Conservation (phyloP, 2,113 vertebrate genomes). For the Globicephala melas region DNA sequence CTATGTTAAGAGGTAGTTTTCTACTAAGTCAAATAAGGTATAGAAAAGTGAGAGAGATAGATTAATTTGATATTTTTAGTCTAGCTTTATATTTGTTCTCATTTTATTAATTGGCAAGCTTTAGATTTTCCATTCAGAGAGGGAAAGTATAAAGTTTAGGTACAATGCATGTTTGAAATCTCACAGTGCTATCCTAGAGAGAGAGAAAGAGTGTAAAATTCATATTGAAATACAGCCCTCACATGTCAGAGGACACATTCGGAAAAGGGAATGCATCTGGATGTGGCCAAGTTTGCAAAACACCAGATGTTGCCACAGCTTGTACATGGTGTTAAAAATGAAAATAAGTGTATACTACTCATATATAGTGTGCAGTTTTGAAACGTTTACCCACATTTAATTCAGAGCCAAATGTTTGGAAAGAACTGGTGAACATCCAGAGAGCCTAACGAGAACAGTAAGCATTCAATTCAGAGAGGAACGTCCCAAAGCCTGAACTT, state of each 20-base stretch:
- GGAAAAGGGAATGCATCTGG: constrained; percentile 21
- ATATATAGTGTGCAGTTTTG: not conserved
- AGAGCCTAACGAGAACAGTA: not conserved
- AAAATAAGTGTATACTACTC: not conserved
- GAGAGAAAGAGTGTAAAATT: not conserved
- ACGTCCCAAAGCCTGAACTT: not conserved
- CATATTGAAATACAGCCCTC: not conserved
- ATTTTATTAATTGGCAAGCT: not conserved
- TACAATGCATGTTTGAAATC: not conserved
- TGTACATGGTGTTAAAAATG: constrained; percentile 27
- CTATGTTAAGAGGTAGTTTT: not conserved
- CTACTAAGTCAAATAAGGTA: not conserved
- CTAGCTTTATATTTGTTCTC: not conserved
- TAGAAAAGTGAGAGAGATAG: not conserved
- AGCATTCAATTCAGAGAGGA: not conserved
- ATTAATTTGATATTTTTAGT: not conserved
- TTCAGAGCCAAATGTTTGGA: not conserved
- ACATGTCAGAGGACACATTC: not conserved
- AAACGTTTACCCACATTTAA: not conserved
- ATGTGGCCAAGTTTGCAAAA: constrained; percentile 34
- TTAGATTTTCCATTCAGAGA: not conserved
- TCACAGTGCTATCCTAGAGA: too few species aligned
- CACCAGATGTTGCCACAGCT: constrained; percentile 67
- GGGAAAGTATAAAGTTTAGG: not conserved
- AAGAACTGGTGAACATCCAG: not conserved